phyloP scores from a whole-genome alignment of 2,113 vertebrate genomes.

The Macaca mulatta region DNA sequence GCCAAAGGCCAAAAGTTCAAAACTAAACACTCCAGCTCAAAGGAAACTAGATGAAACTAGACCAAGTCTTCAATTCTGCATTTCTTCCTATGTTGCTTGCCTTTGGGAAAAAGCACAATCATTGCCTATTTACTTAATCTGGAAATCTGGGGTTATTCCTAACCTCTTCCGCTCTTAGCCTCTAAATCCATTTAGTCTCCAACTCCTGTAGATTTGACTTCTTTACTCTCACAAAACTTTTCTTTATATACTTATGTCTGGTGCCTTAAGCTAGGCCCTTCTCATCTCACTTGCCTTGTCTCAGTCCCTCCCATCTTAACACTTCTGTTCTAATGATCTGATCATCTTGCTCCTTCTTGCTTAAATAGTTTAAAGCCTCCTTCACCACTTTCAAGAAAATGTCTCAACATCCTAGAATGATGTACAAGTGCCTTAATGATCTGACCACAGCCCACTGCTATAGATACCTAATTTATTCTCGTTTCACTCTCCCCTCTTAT shows the following conservation, averaged over 20 bases:
- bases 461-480: too few relatives aligned
- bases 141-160: background rate
- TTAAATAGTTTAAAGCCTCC: background rate
- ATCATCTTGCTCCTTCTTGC: accelerated
- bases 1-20: background rate
- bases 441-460: background rate
- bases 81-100: background rate
- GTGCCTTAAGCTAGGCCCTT: background rate
- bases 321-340: background rate
- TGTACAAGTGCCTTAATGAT: accelerated
- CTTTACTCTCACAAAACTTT: background rate
- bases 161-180: background rate
- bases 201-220: background rate
- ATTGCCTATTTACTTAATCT: background rate
- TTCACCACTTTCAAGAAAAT: background rate
- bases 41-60: background rate
- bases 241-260: background rate
- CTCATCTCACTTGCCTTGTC: background rate
- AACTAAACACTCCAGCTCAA: background rate
- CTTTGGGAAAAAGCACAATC: background rate
- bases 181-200: background rate
- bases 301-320: background rate
- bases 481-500: background rate
- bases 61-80: background rate
- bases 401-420: background rate